These are phyloP conservation scores for Mylabris sibirica DNA, from an alignment of 2,888 invertebrate species.

Conservation along the genomic window DNA sequence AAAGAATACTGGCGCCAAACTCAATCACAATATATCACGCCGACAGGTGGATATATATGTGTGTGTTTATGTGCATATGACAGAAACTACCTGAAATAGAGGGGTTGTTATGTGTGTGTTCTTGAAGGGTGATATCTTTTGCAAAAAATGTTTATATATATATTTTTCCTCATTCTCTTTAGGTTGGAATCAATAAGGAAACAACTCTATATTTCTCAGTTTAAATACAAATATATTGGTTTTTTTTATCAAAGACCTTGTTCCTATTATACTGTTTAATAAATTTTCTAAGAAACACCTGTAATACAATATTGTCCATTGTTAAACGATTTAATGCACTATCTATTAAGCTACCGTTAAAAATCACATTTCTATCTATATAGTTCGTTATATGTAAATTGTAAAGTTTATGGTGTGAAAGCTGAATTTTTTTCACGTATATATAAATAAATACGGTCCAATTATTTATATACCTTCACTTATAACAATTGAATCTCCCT, in stretches of 20 bases:
- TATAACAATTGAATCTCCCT: too few species aligned
- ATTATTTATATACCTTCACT: too few species aligned
- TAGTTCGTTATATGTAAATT: not conserved
- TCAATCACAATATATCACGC: constrained; percentile 14
- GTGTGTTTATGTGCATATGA: not conserved
- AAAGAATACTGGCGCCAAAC: constrained; percentile 12
- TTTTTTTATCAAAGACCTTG: not conserved
- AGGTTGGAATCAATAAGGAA: not conserved
- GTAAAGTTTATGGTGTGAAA: not conserved
- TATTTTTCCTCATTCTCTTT: not conserved
- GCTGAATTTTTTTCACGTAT: not conserved
- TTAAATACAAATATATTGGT: not conserved
- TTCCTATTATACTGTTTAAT: not conserved
- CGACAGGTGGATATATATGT: constrained; percentile 15
- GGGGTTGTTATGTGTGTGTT: not conserved
- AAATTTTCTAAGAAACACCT: constrained; percentile 4
- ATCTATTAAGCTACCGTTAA: not conserved
- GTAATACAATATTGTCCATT: constrained; percentile 8
- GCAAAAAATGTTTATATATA: not conserved
- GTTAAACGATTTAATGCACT: constrained; percentile 4
- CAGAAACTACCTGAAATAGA: not conserved
- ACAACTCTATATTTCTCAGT: not conserved
- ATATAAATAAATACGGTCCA: not conserved
- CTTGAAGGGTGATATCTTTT: not conserved
- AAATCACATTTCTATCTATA: not conserved